Evolutionary conservation across 2,888 invertebrate species (phyloP).

Genomic region (Cinara cedri): DNA sequence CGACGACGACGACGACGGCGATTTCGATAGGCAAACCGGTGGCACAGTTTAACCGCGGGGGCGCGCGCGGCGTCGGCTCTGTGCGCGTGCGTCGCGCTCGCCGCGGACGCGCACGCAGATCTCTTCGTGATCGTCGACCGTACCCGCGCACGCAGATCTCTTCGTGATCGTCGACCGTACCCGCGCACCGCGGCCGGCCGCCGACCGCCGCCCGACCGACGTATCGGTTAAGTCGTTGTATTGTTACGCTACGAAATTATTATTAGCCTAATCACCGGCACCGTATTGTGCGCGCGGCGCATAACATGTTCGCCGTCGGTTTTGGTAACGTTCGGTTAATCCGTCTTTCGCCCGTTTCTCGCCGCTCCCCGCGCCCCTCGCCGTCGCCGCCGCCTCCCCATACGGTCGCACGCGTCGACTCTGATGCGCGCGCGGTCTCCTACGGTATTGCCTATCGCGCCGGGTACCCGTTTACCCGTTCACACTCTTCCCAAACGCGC

Average conservation of each 20-base stretch:
- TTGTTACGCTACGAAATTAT: constrained; percentile 33
- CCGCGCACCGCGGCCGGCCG: background rate
- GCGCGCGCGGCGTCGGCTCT: background rate
- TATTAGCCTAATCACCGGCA: constrained; percentile 54
- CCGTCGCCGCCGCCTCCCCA: background rate
- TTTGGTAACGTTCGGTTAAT: constrained; percentile 51
- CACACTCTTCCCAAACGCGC: background rate
- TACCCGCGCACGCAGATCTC: background rate
- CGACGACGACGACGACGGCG: constrained; percentile 39
- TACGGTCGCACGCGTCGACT: too few species aligned
- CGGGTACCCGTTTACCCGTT: background rate
- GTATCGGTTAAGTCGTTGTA: constrained; percentile 47
- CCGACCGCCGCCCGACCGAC: constrained; percentile 41
- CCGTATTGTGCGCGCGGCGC: constrained; percentile 49
- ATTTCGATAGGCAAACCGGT: constrained; percentile 49
- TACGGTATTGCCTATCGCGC: too few species aligned
- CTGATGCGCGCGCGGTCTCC: too few species aligned
- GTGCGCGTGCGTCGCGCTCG: background rate
- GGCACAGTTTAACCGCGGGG: constrained; percentile 1
- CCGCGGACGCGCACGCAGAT: background rate
- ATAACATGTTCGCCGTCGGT: constrained; percentile 36
- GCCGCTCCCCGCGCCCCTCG: background rate
- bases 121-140: background rate
- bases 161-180: background rate
- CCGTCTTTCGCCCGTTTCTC: constrained; percentile 4